Conservation (phyloP, 2,113 vertebrate species). For the Prunella fulvescens region DNA sequence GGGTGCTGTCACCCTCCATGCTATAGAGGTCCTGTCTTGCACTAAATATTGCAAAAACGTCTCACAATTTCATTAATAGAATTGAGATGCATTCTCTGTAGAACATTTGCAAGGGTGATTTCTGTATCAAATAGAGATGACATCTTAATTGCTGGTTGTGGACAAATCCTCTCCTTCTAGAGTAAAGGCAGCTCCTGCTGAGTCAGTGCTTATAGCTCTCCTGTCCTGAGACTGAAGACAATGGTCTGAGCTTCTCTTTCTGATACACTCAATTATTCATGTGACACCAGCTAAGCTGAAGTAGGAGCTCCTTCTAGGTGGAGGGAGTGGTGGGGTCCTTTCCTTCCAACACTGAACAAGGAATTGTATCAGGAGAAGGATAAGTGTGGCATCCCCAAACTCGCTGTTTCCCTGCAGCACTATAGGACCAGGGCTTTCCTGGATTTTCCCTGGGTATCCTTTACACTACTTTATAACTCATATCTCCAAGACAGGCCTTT, state of each 20-base stretch:
- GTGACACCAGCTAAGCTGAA: neutral
- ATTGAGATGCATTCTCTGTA: neutral
- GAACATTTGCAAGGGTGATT: neutral
- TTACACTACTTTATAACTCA: neutral
- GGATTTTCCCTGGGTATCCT: neutral
- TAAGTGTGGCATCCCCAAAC: neutral
- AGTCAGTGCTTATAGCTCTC: neutral
- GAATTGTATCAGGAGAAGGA: neutral
- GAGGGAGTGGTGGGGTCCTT: neutral
- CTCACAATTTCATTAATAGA: neutral
- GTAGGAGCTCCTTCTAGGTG: neutral
- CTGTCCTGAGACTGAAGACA: neutral
- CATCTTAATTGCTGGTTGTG: neutral
- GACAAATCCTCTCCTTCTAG: neutral
- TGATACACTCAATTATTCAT: neutral
- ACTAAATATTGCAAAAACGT: neutral
- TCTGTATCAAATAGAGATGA: neutral
- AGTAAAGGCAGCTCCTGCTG: neutral
- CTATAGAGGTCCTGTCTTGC: neutral
- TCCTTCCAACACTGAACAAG: neutral
- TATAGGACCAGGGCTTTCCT: neutral
- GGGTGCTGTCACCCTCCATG: neutral
- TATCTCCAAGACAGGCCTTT: neutral
- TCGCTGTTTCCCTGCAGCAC: neutral
- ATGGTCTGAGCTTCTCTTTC: neutral